Percentiles rank a stretch among this genome's conserved stretches.
These are phyloP conservation scores for Scatophagus argus DNA, from an alignment of 2,113 vertebrate genomes.

Conservation along the genomic window DNA sequence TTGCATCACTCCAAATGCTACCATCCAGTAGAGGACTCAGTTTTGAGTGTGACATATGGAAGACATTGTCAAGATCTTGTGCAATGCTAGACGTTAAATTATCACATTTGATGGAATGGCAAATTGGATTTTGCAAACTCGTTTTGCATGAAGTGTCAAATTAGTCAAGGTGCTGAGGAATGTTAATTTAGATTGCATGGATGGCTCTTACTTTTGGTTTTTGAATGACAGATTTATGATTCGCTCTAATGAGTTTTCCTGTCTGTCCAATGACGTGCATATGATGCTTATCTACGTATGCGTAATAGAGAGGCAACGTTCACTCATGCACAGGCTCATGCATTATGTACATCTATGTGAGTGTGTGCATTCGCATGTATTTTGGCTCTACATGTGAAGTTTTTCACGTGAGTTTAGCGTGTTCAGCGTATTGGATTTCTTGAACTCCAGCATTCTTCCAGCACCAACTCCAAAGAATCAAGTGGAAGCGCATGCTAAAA, in stretches of 20 bases:
- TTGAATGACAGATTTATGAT: slow-evolving; percentile 36
- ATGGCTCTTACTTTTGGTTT: slow-evolving; percentile 25
- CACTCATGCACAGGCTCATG: neutral
- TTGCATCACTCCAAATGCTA: slow-evolving; percentile 34
- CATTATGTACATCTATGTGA: neutral
- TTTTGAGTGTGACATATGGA: slow-evolving; percentile 29
- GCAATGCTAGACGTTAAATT: slow-evolving; percentile 37
- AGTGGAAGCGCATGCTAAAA: slow-evolving; percentile 53
- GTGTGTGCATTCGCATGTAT: neutral
- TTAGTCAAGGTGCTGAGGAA: slow-evolving; percentile 43
- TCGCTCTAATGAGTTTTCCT: slow-evolving; percentile 18
- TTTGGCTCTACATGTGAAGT: slow-evolving; percentile 20
- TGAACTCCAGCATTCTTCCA: slow-evolving; percentile 52
- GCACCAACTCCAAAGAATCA: slow-evolving; percentile 32
- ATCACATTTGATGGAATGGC: slow-evolving; percentile 34
- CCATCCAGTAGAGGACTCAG: slow-evolving; percentile 25
- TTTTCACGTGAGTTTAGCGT: slow-evolving; percentile 15
- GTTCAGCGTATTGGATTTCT: slow-evolving; percentile 42
- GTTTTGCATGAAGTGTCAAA: slow-evolving; percentile 31
- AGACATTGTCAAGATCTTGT: slow-evolving; percentile 46
- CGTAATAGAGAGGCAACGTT: neutral
- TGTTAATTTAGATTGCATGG: slow-evolving; percentile 34
- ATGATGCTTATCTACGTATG: neutral
- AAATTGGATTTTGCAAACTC: slow-evolving; percentile 57
- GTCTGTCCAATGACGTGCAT: neutral